Evolutionary conservation across 2,888 invertebrate genomes (phyloP).

Genomic region (Tetrapedia diversipes): DNA sequence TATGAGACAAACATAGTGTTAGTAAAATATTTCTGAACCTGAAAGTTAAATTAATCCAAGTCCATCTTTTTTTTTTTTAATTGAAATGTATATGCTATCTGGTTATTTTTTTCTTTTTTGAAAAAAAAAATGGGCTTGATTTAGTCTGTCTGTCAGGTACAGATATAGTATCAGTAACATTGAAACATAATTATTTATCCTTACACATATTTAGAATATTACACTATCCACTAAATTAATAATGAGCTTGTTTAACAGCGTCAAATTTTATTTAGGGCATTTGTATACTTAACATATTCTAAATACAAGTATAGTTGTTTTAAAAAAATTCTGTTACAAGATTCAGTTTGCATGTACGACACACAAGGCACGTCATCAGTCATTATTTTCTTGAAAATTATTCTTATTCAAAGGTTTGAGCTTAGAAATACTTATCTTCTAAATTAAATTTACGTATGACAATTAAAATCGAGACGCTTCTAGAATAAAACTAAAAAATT

Average conservation of each 20-base stretch:
- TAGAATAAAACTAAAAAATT: not conserved
- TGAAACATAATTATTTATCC: not conserved
- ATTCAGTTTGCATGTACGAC: not conserved
- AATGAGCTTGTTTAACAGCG: not conserved
- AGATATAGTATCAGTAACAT: not conserved
- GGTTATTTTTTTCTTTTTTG: too few relatives aligned
- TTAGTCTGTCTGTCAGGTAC: too few relatives aligned
- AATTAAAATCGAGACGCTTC: not conserved
- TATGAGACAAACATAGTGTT: not conserved
- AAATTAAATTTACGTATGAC: not conserved
- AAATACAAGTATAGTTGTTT: not conserved
- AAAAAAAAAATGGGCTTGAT: too few relatives aligned
- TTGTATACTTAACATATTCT: not conserved
- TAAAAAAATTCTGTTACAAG: not conserved
- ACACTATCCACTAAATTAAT: not conserved
- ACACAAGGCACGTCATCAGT: slow-evolving; percentile 37
- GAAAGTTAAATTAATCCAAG: too few relatives aligned
- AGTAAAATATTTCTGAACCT: not conserved
- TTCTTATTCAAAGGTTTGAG: too few relatives aligned
- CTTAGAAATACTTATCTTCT: not conserved
- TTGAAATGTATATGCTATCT: too few relatives aligned
- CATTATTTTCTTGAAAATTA: slow-evolving; percentile 11
- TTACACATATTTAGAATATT: not conserved
- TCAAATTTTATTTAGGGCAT: not conserved
- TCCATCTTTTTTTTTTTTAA: too few relatives aligned